Evolutionary conservation across 2,888 invertebrate genomes (phyloP).

Genomic region (Mythimna albipuncta): DNA sequence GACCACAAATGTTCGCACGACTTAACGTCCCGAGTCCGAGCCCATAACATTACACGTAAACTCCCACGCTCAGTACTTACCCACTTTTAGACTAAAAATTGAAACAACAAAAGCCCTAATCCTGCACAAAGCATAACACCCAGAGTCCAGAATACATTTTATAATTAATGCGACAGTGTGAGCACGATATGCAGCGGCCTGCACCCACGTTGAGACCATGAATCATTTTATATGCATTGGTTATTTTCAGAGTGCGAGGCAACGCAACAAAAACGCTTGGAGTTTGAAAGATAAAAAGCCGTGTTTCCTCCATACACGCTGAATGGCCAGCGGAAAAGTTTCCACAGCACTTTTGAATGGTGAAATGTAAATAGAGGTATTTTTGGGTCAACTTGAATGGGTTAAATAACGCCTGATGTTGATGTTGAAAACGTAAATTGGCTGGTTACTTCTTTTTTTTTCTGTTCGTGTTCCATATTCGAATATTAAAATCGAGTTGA

Average conservation of each 20-base stretch:
- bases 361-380: constrained; percentile 56
- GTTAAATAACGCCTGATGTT: constrained; percentile 53
- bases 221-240: constrained; percentile 86
- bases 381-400: constrained; percentile 63
- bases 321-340: constrained; percentile 66
- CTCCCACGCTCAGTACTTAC: constrained; percentile 32
- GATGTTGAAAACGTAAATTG: constrained; percentile 44
- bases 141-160: constrained; percentile 69
- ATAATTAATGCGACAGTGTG: constrained; percentile 80
- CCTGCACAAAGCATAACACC: constrained; percentile 56
- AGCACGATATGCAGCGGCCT: constrained; percentile 70
- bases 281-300: constrained; percentile 71
- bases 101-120: constrained; percentile 54
- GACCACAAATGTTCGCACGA: constrained; percentile 30
- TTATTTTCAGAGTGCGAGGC: constrained; percentile 73
- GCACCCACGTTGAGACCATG: constrained; percentile 75
- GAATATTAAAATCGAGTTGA: constrained; percentile 19
- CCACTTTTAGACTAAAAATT: constrained; percentile 46
- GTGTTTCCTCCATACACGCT: constrained; percentile 56
- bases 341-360: constrained; percentile 61
- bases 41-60: constrained; percentile 39
- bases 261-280: constrained; percentile 68
- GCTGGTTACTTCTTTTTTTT: constrained; percentile 36
- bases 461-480: constrained; percentile 6
- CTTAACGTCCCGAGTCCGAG: constrained; percentile 29